Percentiles rank a stretch among this genome's conserved stretches.
phyloP scores from a whole-genome alignment of 1,140 invertebrate genomes.

The Charaxes varanes region DNA sequence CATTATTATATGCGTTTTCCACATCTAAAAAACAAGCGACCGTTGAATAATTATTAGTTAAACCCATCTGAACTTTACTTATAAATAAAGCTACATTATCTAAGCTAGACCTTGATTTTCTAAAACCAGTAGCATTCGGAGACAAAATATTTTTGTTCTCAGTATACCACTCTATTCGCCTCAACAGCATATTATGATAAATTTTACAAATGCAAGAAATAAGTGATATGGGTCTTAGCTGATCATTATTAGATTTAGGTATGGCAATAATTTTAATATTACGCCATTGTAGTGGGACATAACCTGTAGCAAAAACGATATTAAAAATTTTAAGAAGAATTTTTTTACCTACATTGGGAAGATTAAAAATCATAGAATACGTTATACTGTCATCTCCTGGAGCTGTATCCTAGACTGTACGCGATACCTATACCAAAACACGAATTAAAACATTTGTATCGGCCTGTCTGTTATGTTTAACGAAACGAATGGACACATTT shows the following conservation, averaged over 20 bases:
- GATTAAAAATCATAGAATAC: constrained; percentile 6
- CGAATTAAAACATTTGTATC: no score
- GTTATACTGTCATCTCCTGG: constrained; percentile 1
- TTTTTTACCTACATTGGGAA: background rate
- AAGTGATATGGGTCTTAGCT: constrained; percentile 6
- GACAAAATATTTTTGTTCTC: constrained; percentile 7
- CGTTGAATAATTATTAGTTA: constrained; percentile 3
- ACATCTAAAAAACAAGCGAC: no score
- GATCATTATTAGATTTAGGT: background rate
- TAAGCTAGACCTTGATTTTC: constrained; percentile 5
- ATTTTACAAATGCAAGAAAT: constrained; percentile 7
- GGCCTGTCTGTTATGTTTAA: no score
- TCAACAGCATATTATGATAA: constrained; percentile 1
- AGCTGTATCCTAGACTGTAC: constrained; percentile 4
- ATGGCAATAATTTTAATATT: constrained; percentile 1
- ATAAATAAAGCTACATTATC: constrained; percentile 1
- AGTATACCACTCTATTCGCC: constrained; percentile 4
- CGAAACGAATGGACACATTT: no score
- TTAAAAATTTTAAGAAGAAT: constrained; percentile 5
- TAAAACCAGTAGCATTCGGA: background rate
- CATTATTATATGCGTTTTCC: no score
- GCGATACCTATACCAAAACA: no score
- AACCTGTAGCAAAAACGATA: background rate
- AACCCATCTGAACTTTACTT: constrained; percentile 1
- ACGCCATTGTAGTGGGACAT: constrained; percentile 7